A percentile compares a stretch with the other conserved stretches of the same genome.
Evolutionary conservation across 1,140 invertebrate species (phyloP).

Genomic region (Plodia interpunctella): DNA sequence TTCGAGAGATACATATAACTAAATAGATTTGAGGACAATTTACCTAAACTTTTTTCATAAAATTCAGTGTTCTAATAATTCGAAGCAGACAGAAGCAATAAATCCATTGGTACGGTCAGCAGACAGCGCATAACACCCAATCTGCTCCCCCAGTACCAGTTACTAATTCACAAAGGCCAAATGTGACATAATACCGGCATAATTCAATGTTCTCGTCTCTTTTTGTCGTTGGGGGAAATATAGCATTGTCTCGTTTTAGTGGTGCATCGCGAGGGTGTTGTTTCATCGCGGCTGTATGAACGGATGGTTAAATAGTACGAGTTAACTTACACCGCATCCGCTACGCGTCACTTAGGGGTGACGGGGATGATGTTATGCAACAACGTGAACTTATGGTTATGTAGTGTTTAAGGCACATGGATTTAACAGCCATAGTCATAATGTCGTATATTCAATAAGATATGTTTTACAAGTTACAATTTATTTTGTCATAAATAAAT

Average conservation of each 20-base stretch:
- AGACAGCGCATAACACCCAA: slow-evolving; percentile 56
- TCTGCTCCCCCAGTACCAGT: slow-evolving; percentile 54
- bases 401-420: neutral
- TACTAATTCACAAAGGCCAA: slow-evolving; percentile 75
- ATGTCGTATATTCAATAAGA: no score
- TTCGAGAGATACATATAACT: neutral
- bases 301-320: slow-evolving; percentile 71
- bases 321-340: slow-evolving; percentile 71
- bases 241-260: slow-evolving; percentile 37
- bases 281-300: slow-evolving; percentile 60
- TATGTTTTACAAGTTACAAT: no score
- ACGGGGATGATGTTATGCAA: slow-evolving; percentile 38
- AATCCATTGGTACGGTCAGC: slow-evolving; percentile 30
- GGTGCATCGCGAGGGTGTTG: slow-evolving; percentile 44
- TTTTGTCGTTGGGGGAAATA: slow-evolving; percentile 25
- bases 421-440: no score
- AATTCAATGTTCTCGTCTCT: slow-evolving; percentile 76
- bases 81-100: slow-evolving; percentile 1
- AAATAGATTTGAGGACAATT: no score
- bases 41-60: neutral
- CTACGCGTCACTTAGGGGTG: slow-evolving; percentile 61
- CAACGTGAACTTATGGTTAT: neutral
- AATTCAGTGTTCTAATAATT: neutral
- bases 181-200: slow-evolving; percentile 78
- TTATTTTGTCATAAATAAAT: no score